Conservation (phyloP, 1,140 invertebrate genomes). For the Drosophila lini region DNA sequence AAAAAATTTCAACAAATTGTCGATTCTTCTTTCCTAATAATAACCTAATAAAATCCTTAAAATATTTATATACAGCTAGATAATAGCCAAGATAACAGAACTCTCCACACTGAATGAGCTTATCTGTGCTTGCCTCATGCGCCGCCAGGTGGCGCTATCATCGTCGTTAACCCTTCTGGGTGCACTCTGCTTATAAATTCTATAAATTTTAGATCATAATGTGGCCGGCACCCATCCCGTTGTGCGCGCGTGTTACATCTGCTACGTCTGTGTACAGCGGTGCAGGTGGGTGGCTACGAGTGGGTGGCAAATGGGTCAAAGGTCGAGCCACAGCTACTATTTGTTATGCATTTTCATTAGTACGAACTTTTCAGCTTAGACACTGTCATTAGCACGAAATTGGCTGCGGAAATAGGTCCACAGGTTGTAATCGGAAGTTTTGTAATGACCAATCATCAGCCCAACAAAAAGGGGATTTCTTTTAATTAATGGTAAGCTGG, state of each 20-base stretch:
- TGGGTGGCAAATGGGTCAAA: slow-evolving; percentile 48
- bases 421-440: slow-evolving; percentile 2
- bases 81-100: background rate
- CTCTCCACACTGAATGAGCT: background rate
- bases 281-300: slow-evolving; percentile 23
- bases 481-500: background rate
- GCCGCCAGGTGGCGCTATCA: slow-evolving; percentile 43
- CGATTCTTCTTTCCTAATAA: too few species aligned
- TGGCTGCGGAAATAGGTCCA: slow-evolving; percentile 4
- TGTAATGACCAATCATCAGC: background rate
- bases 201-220: slow-evolving; percentile 83
- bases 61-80: background rate
- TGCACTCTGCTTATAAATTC: slow-evolving; percentile 73
- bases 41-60: too few species aligned
- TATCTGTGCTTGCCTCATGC: slow-evolving; percentile 32
- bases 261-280: slow-evolving; percentile 43
- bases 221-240: slow-evolving; percentile 36
- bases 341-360: slow-evolving; percentile 80
- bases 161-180: slow-evolving; percentile 60
- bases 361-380: slow-evolving; percentile 51
- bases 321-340: slow-evolving; percentile 38
- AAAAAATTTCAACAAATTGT: too few species aligned
- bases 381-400: slow-evolving; percentile 61
- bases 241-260: slow-evolving; percentile 21
- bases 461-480: background rate